Percentiles rank a stretch among this genome's conserved stretches.
phyloP scores from a whole-genome alignment of 2,888 invertebrate species.

The Perithous albicinctus region DNA sequence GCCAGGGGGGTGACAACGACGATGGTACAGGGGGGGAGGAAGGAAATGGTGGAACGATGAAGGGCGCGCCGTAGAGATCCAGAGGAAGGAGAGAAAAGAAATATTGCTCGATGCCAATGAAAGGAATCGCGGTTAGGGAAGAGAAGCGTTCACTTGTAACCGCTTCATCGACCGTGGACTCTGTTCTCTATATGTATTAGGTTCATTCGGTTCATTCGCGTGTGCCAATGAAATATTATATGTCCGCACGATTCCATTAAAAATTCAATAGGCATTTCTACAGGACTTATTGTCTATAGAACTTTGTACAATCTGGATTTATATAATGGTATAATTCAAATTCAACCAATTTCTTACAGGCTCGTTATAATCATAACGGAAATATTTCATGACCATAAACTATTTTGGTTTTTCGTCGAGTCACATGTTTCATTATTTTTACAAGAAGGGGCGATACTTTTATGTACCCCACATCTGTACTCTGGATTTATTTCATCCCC shows the following conservation, averaged over 20 bases:
- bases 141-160: constrained; percentile 80
- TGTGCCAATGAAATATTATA: constrained; percentile 60
- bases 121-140: constrained; percentile 79
- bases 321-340: constrained; percentile 2
- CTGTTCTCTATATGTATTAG: constrained; percentile 63
- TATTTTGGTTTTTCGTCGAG: constrained; percentile 44
- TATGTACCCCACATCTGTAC: constrained; percentile 17
- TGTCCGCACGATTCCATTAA: constrained; percentile 57
- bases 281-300: constrained; percentile 39
- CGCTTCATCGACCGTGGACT: constrained; percentile 77
- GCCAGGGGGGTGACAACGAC: constrained; percentile 30
- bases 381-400: constrained; percentile 16
- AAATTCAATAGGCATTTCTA: constrained; percentile 46
- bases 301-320: constrained; percentile 27
- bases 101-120: constrained; percentile 82
- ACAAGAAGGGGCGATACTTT: constrained; percentile 26
- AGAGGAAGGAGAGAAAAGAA: constrained; percentile 79
- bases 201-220: constrained; percentile 68
- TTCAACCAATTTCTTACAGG: background rate
- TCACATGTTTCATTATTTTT: constrained; percentile 53
- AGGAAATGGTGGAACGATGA: constrained; percentile 52
- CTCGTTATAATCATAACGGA: constrained; percentile 29
- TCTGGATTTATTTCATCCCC: background rate
- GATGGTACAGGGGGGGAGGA: constrained; percentile 35
- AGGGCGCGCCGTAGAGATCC: constrained; percentile 38